phyloP scores from a whole-genome alignment of 2,113 vertebrate genomes.

The Nycticryphes semicollaris region DNA sequence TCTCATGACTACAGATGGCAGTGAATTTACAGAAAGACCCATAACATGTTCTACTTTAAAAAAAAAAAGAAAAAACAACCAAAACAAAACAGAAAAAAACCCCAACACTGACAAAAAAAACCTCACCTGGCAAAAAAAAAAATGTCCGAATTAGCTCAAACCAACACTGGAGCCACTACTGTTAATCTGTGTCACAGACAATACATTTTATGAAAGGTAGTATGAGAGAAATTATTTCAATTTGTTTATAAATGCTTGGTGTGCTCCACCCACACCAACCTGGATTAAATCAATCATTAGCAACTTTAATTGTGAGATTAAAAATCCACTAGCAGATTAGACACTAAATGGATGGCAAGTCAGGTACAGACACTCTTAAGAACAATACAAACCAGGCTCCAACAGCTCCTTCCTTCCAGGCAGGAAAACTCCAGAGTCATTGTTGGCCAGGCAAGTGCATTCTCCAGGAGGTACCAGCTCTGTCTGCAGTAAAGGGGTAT shows the following conservation, averaged over 20 bases:
- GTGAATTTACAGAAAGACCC: background rate
- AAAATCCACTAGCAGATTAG: slow-evolving; percentile 1
- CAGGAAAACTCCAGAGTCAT: background rate
- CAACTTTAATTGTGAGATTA: background rate
- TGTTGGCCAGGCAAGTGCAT: rapidly evolving
- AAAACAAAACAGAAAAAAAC: no score
- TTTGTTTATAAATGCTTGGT: background rate
- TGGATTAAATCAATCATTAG: slow-evolving; percentile 28
- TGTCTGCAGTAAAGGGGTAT: background rate
- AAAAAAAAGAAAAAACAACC: background rate
- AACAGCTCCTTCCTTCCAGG: background rate
- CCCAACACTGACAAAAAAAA: background rate
- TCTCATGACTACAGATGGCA: background rate
- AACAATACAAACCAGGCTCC: background rate
- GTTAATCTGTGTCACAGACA: background rate
- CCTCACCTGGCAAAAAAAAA: background rate
- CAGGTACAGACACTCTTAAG: background rate
- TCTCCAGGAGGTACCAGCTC: background rate
- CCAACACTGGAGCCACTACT: background rate
- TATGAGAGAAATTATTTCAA: background rate
- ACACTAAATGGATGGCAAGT: background rate
- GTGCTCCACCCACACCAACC: background rate
- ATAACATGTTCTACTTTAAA: background rate
- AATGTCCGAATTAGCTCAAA: background rate
- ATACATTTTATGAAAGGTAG: background rate